Conservation (phyloP, 2,888 invertebrate species). For the Adelognathus sp. region DNA sequence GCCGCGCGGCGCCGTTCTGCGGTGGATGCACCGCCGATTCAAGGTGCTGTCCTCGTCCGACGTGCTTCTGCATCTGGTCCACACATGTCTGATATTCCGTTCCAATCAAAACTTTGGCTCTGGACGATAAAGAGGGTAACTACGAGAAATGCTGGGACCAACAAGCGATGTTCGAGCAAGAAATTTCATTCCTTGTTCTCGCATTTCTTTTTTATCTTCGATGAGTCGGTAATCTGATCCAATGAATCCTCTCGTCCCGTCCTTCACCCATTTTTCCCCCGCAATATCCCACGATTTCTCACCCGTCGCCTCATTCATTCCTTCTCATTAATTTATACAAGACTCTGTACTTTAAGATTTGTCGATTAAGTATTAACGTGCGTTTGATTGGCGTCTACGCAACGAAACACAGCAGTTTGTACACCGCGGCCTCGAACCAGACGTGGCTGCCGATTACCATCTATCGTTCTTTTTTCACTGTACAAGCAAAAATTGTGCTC, state of each 20-base stretch:
- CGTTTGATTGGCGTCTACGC: conserved; percentile 51
- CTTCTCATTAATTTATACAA: conserved; percentile 56
- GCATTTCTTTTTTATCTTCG: conserved; percentile 3
- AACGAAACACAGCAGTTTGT: conserved; percentile 10
- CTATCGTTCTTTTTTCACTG: background rate
- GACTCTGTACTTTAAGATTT: conserved; percentile 56
- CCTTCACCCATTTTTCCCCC: background rate
- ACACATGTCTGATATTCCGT: background rate
- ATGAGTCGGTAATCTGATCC: conserved; percentile 21
- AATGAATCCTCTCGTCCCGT: conserved; percentile 5
- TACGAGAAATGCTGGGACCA: conserved; percentile 21
- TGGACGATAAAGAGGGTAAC: background rate
- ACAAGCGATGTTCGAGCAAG: conserved; percentile 1
- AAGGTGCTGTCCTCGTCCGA: background rate
- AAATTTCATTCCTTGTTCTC: background rate
- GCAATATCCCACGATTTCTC: background rate
- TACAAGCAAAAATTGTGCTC: background rate
- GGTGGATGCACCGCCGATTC: background rate
- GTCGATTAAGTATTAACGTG: conserved; percentile 53
- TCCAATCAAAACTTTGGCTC: conserved; percentile 1
- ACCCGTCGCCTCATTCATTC: conserved; percentile 45
- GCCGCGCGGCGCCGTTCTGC: background rate
- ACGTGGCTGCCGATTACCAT: conserved; percentile 11
- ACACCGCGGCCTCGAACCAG: background rate
- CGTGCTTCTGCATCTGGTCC: background rate